Evolutionary conservation across 35 echinoderm and acorn worm species (phyloP), one percentile per base, ranked within the genome.

Genomic region (Lytechinus pictus): DNA sequence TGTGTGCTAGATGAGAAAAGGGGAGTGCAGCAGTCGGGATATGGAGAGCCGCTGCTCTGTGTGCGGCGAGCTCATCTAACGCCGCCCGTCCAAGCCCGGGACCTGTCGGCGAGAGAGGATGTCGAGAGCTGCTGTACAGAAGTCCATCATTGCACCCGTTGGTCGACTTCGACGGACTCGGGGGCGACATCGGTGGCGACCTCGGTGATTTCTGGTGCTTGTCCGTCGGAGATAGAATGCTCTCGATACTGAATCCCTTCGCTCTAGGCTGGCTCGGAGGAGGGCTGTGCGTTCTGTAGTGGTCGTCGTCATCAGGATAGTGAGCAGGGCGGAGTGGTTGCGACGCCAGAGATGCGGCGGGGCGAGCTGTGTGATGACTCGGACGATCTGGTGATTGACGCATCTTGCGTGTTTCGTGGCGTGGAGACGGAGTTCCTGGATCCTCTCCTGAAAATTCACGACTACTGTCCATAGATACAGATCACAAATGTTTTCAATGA

Each of bases 161-260:
- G 53, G 9, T 14, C 16, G 53, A 28, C 27, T 19, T 54, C 9
- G 92, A 55, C 29, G 92, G 92, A 93, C 92, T 93, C 14, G 92
- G n/a, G 4, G 92, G 92, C 54, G 92, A 55, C 29, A 54, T 33
- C 92, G 92, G 52, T 3, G 92, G 55, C 28, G 92, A 93, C 28
- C 13, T 54, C 92, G 54, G 92, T n/a, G 92, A 93, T 24, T 93
- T 93, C 54, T 27, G 92, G n/a, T 93, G 92, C 88, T 90, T 90
- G 29, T 90, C 88, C 88, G 88, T 90, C 28, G 88, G 88, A 19
- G 92, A 93, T 8, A 93, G 92, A 13, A 93, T 93, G 92, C 92
- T 93, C 54, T 93, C 92, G 92, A 93, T 93, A 10, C 92, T 93
- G 92, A 93, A 93, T 5, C 53, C 92, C 54, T 93, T 93, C 9